Evolutionary conservation across 37 sponge, comb jelly and placozoan species (phyloP), one percentile per base, ranked within the genome.

Genomic region (Chondrosia reniformis): DNA sequence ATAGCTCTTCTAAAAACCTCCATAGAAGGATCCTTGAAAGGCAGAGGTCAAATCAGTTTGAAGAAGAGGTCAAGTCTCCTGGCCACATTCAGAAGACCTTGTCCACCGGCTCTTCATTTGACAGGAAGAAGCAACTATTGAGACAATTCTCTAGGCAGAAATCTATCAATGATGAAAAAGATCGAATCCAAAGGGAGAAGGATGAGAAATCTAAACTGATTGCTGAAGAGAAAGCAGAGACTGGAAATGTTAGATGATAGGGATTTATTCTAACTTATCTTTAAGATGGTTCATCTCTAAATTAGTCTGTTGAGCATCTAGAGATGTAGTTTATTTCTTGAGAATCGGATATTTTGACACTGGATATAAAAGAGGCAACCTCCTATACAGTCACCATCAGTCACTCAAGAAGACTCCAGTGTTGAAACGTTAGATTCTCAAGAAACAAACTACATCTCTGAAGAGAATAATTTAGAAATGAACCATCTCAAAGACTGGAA

Each of bases 231-330:
- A 84, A 54, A 33, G 85, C 78, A 33, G 79, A 84, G 63, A 83
- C 52, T 31, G 89, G 89, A 55, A 67, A 40, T 61, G 89, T 84
- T 36, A 67, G 83, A n/a, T n/a, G n/a, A n/a, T n/a, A n/a, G n/a
- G n/a, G n/a, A n/a, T n/a, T n/a, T n/a, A n/a, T n/a, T n/a, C n/a
- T n/a, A n/a, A n/a, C n/a, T n/a, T n/a, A n/a, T n/a, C n/a, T n/a
- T n/a, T n/a, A n/a, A n/a, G n/a, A n/a, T n/a, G n/a, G n/a, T n/a
- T n/a, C n/a, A n/a, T n/a, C n/a, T n/a, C n/a, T n/a, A n/a, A n/a
- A n/a, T n/a, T n/a, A n/a, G n/a, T n/a, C n/a, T n/a, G n/a, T n/a
- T n/a, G n/a, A n/a, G n/a, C n/a, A n/a, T n/a, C n/a, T n/a, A n/a
- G n/a, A n/a, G n/a, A n/a, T n/a, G n/a, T n/a, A n/a, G n/a, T n/a